Base-by-base conservation (phyloP, 2,797 vertebrate genomes). In the Gymnopithys bicolor region DNA sequence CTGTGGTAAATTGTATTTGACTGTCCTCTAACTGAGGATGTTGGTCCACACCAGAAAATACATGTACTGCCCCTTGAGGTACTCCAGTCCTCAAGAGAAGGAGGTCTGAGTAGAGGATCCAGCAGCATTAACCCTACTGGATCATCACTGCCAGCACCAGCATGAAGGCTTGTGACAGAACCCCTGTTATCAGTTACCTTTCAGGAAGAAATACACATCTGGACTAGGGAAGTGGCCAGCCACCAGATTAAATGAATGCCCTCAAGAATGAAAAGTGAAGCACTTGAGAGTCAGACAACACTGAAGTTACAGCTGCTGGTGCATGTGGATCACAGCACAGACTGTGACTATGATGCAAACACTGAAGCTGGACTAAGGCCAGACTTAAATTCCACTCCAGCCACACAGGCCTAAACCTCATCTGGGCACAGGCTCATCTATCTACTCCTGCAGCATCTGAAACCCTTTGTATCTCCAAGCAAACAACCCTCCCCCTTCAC, bases 361-460 rank as follows among this genome's bases (percentile, higher is more conserved):
- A 52, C 73, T 90, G 3, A 79, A 55, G 22, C 2, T 76, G 80
- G 93, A 63, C 33, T 43, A 45, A 46, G 9, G 74, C 94, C 93
- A 94, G 79, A 83, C 76, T 92, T 89, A 84, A 86, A 90, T 95
- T 95, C 84, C 60, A 82, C 37, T 94, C 37, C 60, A 43, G 52
- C 70, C 88, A 94, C 70, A 70, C 32, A 35, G 52, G 32, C 67
- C 64, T 67, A 73, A 93, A 74, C 35, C 37, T 94, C 77, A 84
- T 76, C 69, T 79, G 59, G 46, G 80, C 83, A 75, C 39, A 76
- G 62, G 55, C 55, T 32, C 53, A 37, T 51, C 62, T 82, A 32
- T 64, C 71, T 12, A 4, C n/a, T 76, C 21, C 58, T 48, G 55
- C 0, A 0, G 35, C 53, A 88, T 49, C 81, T 88, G 71, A 77